Evolutionary conservation across 2,113 vertebrate genomes (phyloP).

Genomic region (Sigmodon hispidus): DNA sequence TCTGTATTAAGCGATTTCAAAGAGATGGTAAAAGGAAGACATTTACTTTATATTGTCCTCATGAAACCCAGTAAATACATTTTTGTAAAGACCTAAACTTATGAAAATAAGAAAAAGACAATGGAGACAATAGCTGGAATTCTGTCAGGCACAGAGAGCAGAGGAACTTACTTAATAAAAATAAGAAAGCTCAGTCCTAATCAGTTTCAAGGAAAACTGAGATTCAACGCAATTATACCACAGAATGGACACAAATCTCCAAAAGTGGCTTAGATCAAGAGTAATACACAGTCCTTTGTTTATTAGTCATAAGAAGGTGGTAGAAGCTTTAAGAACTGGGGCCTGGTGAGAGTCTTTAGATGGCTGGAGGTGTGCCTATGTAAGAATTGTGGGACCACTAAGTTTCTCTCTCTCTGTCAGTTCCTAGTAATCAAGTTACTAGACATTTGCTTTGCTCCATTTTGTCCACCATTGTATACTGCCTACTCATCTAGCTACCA

Average conservation of each 20-base stretch:
- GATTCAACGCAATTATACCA: neutral
- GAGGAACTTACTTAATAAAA: neutral
- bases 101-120: neutral
- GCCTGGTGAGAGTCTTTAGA: neutral
- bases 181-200: neutral
- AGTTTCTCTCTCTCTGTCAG: neutral
- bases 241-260: neutral
- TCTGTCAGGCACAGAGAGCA: neutral
- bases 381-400: fast-evolving
- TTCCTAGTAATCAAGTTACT: neutral
- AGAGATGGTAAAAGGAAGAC: neutral
- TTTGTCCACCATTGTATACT: neutral
- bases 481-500: no score
- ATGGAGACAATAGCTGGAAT: neutral
- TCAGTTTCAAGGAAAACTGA: neutral
- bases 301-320: neutral
- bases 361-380: neutral
- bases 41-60: neutral
- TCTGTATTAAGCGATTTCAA: neutral
- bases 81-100: neutral
- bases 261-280: neutral
- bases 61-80: neutral
- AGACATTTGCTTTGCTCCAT: neutral
- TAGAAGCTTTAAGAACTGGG: neutral
- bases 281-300: neutral